Evolutionary conservation across 2,888 invertebrate genomes (phyloP).

Genomic region (Lissocephala sabroskyi): DNA sequence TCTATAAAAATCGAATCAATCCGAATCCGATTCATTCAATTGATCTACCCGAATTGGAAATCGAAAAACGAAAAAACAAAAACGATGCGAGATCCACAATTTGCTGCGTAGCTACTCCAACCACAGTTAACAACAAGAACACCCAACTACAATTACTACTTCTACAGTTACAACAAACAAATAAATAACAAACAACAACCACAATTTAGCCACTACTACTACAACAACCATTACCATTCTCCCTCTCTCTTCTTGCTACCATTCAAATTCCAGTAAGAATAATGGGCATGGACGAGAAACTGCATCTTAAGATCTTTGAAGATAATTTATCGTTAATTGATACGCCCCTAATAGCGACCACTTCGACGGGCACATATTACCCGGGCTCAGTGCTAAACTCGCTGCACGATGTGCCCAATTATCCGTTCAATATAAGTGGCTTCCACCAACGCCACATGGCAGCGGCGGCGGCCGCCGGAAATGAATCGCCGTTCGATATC

Average conservation of each 20-base stretch:
- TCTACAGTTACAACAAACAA: slow-evolving; percentile 26
- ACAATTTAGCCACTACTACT: slow-evolving; percentile 13
- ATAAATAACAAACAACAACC: slow-evolving; percentile 17
- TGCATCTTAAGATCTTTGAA: slow-evolving; percentile 72
- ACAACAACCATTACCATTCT: slow-evolving; percentile 55
- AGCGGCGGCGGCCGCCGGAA: slow-evolving; percentile 52
- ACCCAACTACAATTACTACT: slow-evolving; percentile 23
- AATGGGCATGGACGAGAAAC: slow-evolving; percentile 73
- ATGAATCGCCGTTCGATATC: slow-evolving; percentile 65
- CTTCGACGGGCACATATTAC: slow-evolving; percentile 65
- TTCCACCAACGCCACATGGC: slow-evolving; percentile 70
- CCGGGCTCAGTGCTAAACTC: slow-evolving; percentile 60
- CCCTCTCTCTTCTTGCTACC: slow-evolving; percentile 65
- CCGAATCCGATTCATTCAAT: no score
- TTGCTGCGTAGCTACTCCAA: background rate
- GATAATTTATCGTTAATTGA: slow-evolving; percentile 73
- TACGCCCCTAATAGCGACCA: slow-evolving; percentile 71
- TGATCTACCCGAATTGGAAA: background rate
- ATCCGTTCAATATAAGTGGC: slow-evolving; percentile 73
- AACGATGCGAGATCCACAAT: background rate
- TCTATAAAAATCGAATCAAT: no score
- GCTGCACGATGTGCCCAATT: slow-evolving; percentile 66
- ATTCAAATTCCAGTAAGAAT: slow-evolving; percentile 72
- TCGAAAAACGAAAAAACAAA: background rate
- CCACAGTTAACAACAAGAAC: background rate